phyloP scores from a whole-genome alignment of 2,888 invertebrate genomes.

The Eueremaeus valkanovi region DNA sequence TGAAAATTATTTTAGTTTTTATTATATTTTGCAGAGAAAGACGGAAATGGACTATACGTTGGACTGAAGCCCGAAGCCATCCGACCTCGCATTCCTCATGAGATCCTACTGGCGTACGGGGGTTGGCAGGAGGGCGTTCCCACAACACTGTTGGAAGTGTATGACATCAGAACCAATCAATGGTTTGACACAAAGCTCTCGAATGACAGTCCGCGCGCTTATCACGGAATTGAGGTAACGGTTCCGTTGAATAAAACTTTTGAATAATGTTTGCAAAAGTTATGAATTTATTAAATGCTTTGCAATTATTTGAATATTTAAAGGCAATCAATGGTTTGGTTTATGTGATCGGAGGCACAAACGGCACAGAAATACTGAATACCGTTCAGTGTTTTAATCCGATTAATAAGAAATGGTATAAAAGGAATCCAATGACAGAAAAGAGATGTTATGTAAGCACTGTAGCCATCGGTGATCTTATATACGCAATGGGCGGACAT shows the following conservation, averaged over 20 bases:
- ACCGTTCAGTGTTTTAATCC: constrained; percentile 53
- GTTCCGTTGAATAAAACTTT: too few relatives aligned
- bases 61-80: neutral
- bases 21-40: constrained; percentile 1
- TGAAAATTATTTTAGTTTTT: neutral
- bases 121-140: constrained; percentile 70
- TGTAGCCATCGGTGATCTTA: constrained; percentile 49
- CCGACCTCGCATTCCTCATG: constrained; percentile 62
- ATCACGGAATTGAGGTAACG: constrained; percentile 41
- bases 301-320: neutral
- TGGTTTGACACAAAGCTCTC: constrained; percentile 59
- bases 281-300: too few relatives aligned
- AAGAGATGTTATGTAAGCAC: constrained; percentile 65
- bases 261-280: too few relatives aligned
- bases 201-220: constrained; percentile 14
- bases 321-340: constrained; percentile 47
- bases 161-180: constrained; percentile 59
- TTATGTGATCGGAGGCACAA: constrained; percentile 57
- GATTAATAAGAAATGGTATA: constrained; percentile 51
- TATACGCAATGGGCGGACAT: constrained; percentile 54
- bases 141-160: constrained; percentile 61
- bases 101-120: constrained; percentile 57
- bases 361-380: constrained; percentile 54
- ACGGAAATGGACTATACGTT: constrained; percentile 39
- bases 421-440: constrained; percentile 55